Evolutionary conservation across 2,113 vertebrate genomes (phyloP).

Genomic region (Monopterus albus): DNA sequence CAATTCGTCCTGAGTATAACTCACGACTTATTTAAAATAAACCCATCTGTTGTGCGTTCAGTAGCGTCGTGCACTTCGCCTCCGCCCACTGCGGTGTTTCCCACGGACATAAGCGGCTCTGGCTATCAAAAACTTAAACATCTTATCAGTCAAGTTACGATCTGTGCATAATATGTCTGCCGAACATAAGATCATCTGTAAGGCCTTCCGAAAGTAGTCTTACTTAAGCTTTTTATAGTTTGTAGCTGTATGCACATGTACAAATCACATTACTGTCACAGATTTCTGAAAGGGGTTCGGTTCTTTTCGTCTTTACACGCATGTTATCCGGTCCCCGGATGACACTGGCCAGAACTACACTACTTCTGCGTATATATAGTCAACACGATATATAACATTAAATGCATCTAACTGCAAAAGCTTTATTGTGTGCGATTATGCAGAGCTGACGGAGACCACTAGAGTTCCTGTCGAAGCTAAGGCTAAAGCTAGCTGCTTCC

Average conservation of each 20-base stretch:
- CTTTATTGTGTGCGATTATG: too few species aligned
- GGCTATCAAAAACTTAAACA: too few species aligned
- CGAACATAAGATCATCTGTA: background rate
- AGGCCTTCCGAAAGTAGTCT: fast-evolving
- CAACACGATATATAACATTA: too few species aligned
- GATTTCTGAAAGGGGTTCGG: background rate
- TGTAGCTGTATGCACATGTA: fast-evolving
- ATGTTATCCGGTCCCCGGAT: background rate
- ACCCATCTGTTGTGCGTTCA: background rate
- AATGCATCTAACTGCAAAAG: too few species aligned
- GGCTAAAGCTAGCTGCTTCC: background rate
- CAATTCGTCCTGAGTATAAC: background rate
- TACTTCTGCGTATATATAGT: too few species aligned
- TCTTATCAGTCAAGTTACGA: fast-evolving
- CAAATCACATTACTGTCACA: fast-evolving
- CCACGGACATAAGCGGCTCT: too few species aligned
- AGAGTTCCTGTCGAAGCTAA: too few species aligned
- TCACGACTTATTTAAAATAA: background rate
- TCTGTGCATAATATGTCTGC: fast-evolving
- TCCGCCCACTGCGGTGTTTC: too few species aligned
- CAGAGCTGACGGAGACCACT: too few species aligned
- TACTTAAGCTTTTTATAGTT: fast-evolving
- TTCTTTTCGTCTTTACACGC: too few species aligned
- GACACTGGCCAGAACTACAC: too few species aligned
- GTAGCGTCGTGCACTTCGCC: too few species aligned